Conservation (phyloP, 2,113 vertebrate species). For the Rhinichthys klamathensis region DNA sequence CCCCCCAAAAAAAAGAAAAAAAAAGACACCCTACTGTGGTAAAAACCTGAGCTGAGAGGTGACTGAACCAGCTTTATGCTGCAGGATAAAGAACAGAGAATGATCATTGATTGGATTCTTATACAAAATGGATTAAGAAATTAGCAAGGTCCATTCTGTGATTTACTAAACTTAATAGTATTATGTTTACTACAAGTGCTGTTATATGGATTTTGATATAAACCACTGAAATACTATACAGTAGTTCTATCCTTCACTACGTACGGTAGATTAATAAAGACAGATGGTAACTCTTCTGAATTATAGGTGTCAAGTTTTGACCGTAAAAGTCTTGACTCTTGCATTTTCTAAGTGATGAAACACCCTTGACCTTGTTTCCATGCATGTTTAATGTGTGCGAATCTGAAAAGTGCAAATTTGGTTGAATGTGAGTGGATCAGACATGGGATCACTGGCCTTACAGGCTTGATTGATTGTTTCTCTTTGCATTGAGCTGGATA, state of each 20-base stretch:
- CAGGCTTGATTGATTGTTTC: slow-evolving; percentile 18
- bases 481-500: slow-evolving; percentile 8
- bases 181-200: neutral
- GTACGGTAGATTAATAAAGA: neutral
- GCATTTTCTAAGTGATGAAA: neutral
- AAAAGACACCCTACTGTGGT: neutral
- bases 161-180: neutral
- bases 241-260: neutral
- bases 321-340: neutral
- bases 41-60: neutral
- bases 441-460: slow-evolving; percentile 29
- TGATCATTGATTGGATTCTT: neutral
- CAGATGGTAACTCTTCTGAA: neutral
- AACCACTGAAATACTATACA: neutral
- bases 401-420: slow-evolving; percentile 21
- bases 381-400: neutral
- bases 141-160: neutral
- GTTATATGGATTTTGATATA: neutral
- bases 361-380: neutral
- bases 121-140: neutral
- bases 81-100: neutral
- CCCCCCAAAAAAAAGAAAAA: neutral
- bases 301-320: neutral
- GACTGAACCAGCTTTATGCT: neutral
- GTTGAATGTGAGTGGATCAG: slow-evolving; percentile 16